A percentile compares a stretch with the other conserved stretches of the same genome.
Conservation (phyloP, 2,797 vertebrate species). For the Chrysolophus pictus region DNA sequence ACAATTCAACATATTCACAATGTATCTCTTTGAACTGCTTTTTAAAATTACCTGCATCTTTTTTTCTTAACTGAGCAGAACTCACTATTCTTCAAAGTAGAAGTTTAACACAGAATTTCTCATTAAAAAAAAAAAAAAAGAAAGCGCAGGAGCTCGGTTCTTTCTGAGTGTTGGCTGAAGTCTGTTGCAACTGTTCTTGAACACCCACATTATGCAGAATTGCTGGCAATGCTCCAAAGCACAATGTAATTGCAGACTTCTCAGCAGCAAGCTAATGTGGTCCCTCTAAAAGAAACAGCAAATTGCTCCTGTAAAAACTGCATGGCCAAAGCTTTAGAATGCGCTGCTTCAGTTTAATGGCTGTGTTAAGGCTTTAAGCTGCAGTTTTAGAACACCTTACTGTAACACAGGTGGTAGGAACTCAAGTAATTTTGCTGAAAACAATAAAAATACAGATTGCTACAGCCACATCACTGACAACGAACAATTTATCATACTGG, state of each 20-base stretch:
- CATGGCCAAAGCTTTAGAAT: conserved; percentile 25
- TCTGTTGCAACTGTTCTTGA: conserved; percentile 17
- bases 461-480: neutral
- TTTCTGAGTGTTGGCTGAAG: neutral
- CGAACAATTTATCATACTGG: neutral
- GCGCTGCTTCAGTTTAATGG: conserved; percentile 34
- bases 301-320: conserved; percentile 46
- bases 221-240: conserved; percentile 42
- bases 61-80: neutral
- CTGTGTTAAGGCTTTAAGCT: neutral
- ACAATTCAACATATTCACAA: neutral
- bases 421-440: neutral
- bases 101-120: neutral
- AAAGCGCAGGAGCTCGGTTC: neutral
- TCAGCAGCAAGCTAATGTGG: conserved; percentile 46
- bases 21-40: neutral
- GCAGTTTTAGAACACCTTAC: neutral
- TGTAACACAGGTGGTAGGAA: neutral
- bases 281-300: conserved; percentile 57
- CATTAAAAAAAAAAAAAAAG: neutral
- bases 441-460: neutral
- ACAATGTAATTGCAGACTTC: conserved; percentile 49
- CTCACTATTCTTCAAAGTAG: neutral
- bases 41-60: neutral
- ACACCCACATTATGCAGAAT: neutral